Percentiles rank a stretch among this genome's conserved stretches.
phyloP scores from a whole-genome alignment of 2,797 vertebrate species.

The Pempheris klunzingeri region DNA sequence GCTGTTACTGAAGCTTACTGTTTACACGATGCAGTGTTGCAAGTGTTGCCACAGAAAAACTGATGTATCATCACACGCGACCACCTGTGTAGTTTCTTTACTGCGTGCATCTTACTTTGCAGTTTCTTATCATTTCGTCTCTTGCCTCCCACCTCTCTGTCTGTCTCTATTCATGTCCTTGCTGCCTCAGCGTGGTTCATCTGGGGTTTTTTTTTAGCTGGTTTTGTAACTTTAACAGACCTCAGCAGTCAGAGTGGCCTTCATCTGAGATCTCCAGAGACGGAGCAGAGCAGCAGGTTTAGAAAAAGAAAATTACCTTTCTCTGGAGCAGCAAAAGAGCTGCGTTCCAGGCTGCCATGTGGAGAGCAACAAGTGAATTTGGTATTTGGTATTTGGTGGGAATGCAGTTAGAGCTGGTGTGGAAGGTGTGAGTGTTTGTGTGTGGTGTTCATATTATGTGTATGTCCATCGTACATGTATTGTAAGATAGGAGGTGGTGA shows the following conservation, averaged over 20 bases:
- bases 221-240: slow-evolving; percentile 33
- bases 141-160: neutral
- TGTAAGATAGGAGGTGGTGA: neutral
- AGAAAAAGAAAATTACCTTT: slow-evolving; percentile 12
- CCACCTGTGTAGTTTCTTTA: neutral
- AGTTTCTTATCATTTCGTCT: neutral
- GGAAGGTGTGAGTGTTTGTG: neutral
- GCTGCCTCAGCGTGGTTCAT: slow-evolving; percentile 18
- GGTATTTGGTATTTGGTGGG: neutral
- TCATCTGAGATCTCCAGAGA: slow-evolving; percentile 40
- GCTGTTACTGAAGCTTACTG: too few species aligned
- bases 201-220: neutral
- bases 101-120: slow-evolving; percentile 2
- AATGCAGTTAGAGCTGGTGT: slow-evolving; percentile 15
- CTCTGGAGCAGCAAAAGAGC: neutral
- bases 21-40: neutral
- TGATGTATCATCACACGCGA: neutral
- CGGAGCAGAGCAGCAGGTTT: neutral
- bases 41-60: neutral
- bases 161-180: neutral
- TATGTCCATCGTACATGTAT: too few species aligned
- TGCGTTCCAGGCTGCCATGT: neutral
- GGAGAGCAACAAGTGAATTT: neutral
- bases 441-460: neutral
- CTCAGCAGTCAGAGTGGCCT: slow-evolving; percentile 22